phyloP scores from a whole-genome alignment of 30 jellyfish, hydroid and myxozoan species.

The Morbakka virulenta region DNA sequence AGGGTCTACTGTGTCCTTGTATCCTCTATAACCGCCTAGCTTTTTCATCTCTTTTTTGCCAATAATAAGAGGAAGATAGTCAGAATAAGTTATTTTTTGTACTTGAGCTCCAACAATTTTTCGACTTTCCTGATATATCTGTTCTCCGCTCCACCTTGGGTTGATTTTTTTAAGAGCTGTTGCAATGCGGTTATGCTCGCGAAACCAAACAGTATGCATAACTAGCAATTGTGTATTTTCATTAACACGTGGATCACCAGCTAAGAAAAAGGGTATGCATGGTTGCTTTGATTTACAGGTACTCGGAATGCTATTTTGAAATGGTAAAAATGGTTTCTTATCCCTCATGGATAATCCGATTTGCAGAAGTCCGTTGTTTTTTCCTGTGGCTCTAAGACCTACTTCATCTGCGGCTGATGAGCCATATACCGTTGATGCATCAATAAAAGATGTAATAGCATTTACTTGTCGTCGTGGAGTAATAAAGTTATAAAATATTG shows the following conservation, averaged over 20 bases:
- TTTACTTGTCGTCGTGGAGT: slow-evolving; percentile 9
- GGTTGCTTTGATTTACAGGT: background rate
- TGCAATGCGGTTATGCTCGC: slow-evolving; percentile 57
- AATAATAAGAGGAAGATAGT: slow-evolving; percentile 7
- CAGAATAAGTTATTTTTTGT: slow-evolving; percentile 37
- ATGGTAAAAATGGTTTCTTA: background rate
- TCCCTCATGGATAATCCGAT: background rate
- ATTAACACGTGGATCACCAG: slow-evolving; percentile 48
- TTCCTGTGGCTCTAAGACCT: background rate
- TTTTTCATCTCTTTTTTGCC: background rate
- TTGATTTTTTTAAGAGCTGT: background rate
- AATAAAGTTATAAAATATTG: background rate
- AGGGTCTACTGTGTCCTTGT: slow-evolving; percentile 11
- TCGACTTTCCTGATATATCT: slow-evolving; percentile 28
- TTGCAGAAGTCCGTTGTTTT: background rate
- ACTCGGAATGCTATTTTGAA: background rate
- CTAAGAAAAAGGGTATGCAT: background rate
- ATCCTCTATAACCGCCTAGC: slow-evolving; percentile 1
- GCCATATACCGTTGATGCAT: slow-evolving; percentile 13
- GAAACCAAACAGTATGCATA: slow-evolving; percentile 35
- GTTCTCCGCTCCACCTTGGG: slow-evolving; percentile 43
- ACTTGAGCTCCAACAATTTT: slow-evolving; percentile 40
- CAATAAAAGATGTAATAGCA: slow-evolving; percentile 4
- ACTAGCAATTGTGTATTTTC: slow-evolving; percentile 26
- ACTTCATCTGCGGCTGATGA: background rate